Evolutionary conservation across 2,113 vertebrate species (phyloP).

Genomic region (Colinus virginianus): DNA sequence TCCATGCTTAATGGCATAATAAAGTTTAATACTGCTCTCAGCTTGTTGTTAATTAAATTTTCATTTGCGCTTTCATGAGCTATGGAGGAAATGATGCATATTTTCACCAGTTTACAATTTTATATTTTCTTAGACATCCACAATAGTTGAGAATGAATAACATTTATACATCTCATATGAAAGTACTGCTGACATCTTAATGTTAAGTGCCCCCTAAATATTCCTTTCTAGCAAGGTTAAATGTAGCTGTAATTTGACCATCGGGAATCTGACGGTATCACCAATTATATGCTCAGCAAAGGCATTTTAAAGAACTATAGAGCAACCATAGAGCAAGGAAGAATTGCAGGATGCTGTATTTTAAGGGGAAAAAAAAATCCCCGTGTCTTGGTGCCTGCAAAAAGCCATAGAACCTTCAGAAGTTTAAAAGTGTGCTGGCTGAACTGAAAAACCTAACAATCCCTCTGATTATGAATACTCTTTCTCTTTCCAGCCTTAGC

Average conservation of each 20-base stretch:
- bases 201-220: not conserved
- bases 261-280: not conserved
- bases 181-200: not conserved
- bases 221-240: not conserved
- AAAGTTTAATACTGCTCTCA: not conserved
- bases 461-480: not conserved
- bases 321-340: not conserved
- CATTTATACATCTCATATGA: not conserved
- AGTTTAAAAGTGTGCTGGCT: not conserved
- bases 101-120: not conserved
- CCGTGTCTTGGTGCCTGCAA: accelerated
- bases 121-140: not conserved
- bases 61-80: not conserved
- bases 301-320: not conserved
- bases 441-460: not conserved
- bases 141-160: not conserved
- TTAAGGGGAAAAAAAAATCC: not conserved
- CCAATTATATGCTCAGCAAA: not conserved
- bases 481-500: not conserved
- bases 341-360: not conserved
- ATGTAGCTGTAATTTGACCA: not conserved
- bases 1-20: not conserved
- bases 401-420: not conserved
- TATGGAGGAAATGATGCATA: not conserved
- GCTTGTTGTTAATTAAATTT: not conserved